Evolutionary conservation across 2,797 vertebrate genomes (phyloP).

Genomic region (Cyprinella venusta): DNA sequence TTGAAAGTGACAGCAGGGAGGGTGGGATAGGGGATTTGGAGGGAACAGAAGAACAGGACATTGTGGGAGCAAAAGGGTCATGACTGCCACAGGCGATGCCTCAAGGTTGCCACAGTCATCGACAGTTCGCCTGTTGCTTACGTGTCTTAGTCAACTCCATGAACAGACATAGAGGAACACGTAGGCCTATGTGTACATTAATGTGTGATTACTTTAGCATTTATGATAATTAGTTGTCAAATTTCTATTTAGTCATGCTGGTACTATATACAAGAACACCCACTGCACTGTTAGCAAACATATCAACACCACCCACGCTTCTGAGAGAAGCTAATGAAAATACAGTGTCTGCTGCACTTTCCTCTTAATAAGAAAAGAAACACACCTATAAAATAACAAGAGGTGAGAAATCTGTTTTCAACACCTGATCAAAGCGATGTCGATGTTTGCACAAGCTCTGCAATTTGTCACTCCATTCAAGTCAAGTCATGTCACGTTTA

Average conservation of each 20-base stretch:
- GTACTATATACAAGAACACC: neutral
- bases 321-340: neutral
- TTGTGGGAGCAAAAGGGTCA: constrained; percentile 47
- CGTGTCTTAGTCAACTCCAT: constrained; percentile 21
- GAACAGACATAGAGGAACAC: neutral
- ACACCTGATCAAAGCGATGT: neutral
- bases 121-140: constrained; percentile 53
- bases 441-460: neutral
- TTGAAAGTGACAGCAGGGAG: constrained; percentile 56
- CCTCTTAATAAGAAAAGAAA: neutral
- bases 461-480: neutral
- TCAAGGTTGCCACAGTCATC: constrained; percentile 44
- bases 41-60: constrained; percentile 28
- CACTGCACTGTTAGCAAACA: neutral
- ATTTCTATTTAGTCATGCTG: neutral
- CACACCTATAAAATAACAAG: neutral
- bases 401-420: neutral
- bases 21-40: constrained; percentile 27
- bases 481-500: neutral
- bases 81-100: constrained; percentile 44
- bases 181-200: neutral
- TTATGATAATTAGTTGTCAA: neutral
- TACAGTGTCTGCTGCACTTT: neutral
- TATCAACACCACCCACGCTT: neutral
- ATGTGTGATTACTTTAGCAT: neutral